Conservation (phyloP, 2,113 vertebrate genomes). For the Gopherus flavomarginatus region DNA sequence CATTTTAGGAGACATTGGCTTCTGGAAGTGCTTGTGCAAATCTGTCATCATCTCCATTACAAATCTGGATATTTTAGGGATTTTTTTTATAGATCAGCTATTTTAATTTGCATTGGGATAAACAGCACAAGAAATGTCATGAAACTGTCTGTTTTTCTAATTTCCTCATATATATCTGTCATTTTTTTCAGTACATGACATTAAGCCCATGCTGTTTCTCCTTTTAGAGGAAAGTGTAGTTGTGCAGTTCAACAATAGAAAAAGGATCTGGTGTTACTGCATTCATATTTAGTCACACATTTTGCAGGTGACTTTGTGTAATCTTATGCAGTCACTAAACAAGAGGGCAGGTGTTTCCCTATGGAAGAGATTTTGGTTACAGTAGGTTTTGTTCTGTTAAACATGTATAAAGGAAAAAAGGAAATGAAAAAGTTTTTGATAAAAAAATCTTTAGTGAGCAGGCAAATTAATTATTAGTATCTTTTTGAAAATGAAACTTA, state of each 20-base stretch:
- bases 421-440: fast-evolving
- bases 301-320: not conserved
- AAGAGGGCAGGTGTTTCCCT: not conserved
- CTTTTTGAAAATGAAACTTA: not conserved
- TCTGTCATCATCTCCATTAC: not conserved
- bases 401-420: not conserved
- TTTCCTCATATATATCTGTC: not conserved
- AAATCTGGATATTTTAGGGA: not conserved
- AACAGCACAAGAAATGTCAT: not conserved
- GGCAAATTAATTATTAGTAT: not conserved
- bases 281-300: not conserved
- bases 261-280: not conserved
- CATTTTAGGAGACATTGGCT: not conserved
- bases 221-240: not conserved
- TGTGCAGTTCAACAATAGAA: not conserved
- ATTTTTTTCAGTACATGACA: not conserved
- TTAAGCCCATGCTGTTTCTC: not conserved
- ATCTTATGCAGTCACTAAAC: not conserved
- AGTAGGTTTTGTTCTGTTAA: not conserved
- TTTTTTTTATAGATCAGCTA: not conserved
- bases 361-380: not conserved
- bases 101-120: not conserved
- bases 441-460: not conserved
- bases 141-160: not conserved
- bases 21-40: not conserved